Evolutionary conservation across 2,888 invertebrate species (phyloP), one percentile per base, ranked within the genome.

Genomic region (Epiblema foenella): DNA sequence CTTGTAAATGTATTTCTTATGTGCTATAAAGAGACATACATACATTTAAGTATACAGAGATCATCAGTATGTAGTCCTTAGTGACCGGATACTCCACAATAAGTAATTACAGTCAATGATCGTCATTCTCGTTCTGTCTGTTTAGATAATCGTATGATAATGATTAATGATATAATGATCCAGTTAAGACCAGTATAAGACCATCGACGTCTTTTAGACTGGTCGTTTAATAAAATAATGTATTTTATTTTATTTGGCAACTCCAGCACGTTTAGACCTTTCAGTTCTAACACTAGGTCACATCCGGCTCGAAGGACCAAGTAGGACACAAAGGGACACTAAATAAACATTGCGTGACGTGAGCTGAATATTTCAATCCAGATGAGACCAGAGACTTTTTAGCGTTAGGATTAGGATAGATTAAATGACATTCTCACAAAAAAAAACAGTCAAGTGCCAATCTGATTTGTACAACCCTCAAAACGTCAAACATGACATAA

Each of bases 1-100:
- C 7, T 33, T 2, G 29, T 29, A 29, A 29, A 29, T 29, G 29
- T 29, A 4, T 29, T 29, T 29, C 29, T 29, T 29, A 29, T 29
- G 29, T 4, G 29, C 5, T 29, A 29, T 29, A 29, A 29, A 29
- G 33, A 5, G 33, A 5, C 33, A 33, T 33, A 33, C 33, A 33
- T 33, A 33, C 29, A 33, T 4, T 1, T 24, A 24, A 4, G 24
- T 24, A 24, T 24, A 24, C 24, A 3, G 24, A 24, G 24, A 24
- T 24, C 24, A 12, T 7, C 0, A 54, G 1, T 29, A 29, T 29
- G 24, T 15, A 18, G 62, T 33, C 15, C 18, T 37, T 63, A 33
- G 7, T 11, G 63, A 37, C 63, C 63, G 63, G 63, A 63, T 63
- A 51, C 37, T 18, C 51, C 63, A 63, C 51, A 63, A 63, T 63